A percentile compares a stretch with the other conserved stretches of the same genome.
These are phyloP conservation scores for Sipha maydis DNA, from an alignment of 2,888 invertebrate species.

Conservation along the genomic window DNA sequence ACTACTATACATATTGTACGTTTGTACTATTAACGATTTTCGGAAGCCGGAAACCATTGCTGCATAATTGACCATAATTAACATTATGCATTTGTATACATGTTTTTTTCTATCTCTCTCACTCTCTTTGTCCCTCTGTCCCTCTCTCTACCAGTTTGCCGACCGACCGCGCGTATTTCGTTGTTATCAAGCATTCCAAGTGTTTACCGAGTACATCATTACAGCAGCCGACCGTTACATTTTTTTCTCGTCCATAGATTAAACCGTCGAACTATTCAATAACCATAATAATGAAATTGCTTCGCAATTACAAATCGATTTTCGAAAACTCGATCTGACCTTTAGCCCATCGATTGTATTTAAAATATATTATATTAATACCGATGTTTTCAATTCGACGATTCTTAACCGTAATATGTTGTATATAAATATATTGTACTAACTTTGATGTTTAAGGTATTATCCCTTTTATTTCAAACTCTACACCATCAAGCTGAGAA, in stretches of 20 bases:
- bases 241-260: background rate
- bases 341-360: background rate
- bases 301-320: background rate
- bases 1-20: background rate
- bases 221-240: background rate
- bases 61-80: conserved; percentile 13
- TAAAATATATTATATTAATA: no score
- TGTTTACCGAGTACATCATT: background rate
- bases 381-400: no score
- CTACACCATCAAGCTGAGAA: no score
- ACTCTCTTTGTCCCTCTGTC: no score
- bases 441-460: no score
- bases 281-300: background rate
- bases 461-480: no score
- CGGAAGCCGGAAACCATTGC: conserved; percentile 32
- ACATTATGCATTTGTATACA: background rate
- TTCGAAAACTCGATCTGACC: background rate
- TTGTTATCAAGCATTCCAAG: no score
- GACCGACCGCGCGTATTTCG: background rate
- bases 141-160: background rate
- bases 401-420: no score
- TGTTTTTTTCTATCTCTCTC: background rate
- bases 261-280: background rate
- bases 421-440: no score
- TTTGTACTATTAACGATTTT: conserved; percentile 1